These are phyloP conservation scores for Halictus quadricinctus DNA, from an alignment of 2,888 invertebrate species.

Conservation along the genomic window DNA sequence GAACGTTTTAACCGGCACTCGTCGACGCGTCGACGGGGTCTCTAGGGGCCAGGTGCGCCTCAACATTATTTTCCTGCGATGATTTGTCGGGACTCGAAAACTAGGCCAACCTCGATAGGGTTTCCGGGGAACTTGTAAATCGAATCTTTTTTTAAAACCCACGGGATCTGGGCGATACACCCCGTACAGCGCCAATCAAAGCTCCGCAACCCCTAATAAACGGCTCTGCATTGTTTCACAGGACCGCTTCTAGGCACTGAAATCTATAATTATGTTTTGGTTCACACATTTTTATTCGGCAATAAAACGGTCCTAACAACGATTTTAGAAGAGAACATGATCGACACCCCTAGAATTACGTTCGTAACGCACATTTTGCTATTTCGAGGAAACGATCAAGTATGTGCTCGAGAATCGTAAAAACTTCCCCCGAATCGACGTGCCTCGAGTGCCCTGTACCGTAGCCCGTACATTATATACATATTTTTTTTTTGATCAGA, in stretches of 20 bases:
- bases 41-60: conserved; percentile 61
- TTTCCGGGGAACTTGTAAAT: conserved; percentile 41
- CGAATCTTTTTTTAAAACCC: conserved; percentile 8
- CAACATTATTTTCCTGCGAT: conserved; percentile 65
- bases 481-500: not conserved
- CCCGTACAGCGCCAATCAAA: not conserved
- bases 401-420: not conserved
- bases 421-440: not conserved
- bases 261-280: too few relatives aligned
- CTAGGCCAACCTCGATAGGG: conserved; percentile 52
- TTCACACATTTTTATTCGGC: not conserved
- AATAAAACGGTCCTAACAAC: not conserved
- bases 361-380: not conserved
- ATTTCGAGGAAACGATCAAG: not conserved
- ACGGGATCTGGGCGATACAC: not conserved
- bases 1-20: conserved; percentile 63
- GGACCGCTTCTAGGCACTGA: not conserved
- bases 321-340: not conserved
- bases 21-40: conserved; percentile 1
- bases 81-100: conserved; percentile 54
- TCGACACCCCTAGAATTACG: not conserved
- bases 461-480: not conserved
- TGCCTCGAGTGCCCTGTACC: not conserved
- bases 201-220: not conserved
- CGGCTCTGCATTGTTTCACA: not conserved